Base-by-base conservation (phyloP, 2,888 invertebrate genomes). In the Diadegma fenestrale region DNA sequence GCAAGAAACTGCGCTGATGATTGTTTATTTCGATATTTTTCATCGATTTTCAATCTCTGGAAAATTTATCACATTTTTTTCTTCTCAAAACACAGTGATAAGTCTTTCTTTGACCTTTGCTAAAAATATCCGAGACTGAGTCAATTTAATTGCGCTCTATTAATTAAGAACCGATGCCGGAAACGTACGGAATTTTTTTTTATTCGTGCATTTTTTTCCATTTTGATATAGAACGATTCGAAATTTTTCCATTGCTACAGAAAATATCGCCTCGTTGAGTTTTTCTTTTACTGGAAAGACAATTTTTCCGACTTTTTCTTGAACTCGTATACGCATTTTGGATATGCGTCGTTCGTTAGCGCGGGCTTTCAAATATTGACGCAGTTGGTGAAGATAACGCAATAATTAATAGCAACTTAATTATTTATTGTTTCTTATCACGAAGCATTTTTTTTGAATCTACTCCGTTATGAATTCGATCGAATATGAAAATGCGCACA, bases 31-130 rank as follows among this genome's bases (percentile, higher is more conserved):
- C 12, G 12, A 33, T 58, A n/a, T 12, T 68, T 26, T 54, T 58
- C 3, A 14, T 58, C 14, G 4, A 12, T 75, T 43, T 33, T 37
- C 8, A 22, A 14, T 17, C 37, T 48, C 33, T 3, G 26, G 26
- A 41, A 41, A 58, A 41, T 54, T 10, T 33, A 19, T 22, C n/a
- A n/a, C 19, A 19, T 33, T 19, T 54, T 37, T 26, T 14, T 69
- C 51, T 71, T 63, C 45, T 33, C 30, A 6, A 10, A 58, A 45
- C 45, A 45, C 45, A n/a, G 63, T 54, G 80, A 64, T 84, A 76
- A 76, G 76, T 54, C 76, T 41, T 76, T 45, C 12, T 43, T 63
- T 71, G 64, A 80, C 58, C 63, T 80, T 17, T 17, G 1, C 19
- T 82, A 22, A 45, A 72, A 45, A 17, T 68, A 30, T 45, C 22